Evolutionary conservation across 2,888 invertebrate genomes (phyloP), one percentile per base, ranked within the genome.

Genomic region (Tachystola acroxantha): DNA sequence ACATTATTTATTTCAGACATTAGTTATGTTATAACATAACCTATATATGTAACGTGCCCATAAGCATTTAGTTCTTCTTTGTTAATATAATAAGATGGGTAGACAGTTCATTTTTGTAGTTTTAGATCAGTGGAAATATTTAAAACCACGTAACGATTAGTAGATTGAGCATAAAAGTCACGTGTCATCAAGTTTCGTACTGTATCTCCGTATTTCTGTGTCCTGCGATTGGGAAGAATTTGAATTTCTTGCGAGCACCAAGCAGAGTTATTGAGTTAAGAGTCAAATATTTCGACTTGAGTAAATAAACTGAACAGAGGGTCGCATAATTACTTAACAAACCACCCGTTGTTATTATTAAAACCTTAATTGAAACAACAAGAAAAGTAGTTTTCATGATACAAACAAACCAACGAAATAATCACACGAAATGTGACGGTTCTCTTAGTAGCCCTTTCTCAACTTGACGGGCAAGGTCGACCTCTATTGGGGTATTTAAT

Each of bases 181-280:
- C n/a, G n/a, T n/a, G n/a, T n/a, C n/a, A n/a, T n/a, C n/a, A n/a
- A n/a, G n/a, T n/a, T n/a, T n/a, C n/a, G n/a, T n/a, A 16, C 16
- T 16, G 16, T 16, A 16, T 16, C 16, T 4, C 6, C 16, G 16
- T 16, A n/a, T n/a, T n/a, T n/a, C 6, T 16, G 16, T 16, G 6
- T 16, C 6, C 16, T 16, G n/a, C n/a, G n/a, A 16, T 16, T 3
- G 16, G 71, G 11, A 27, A 75, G 57, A 58, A 65, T 82, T 85
- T 81, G 72, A 80, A 82, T 80, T 76, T 75, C 73, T 76, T 70
- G 73, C 66, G 69, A 68, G 59, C 75, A 56, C 57, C 64, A 58
- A 58, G 53, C 48, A 46, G 49, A 49, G 53, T 72, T 74, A 80
- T 80, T 74, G 68, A 72, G 75, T 82, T 81, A 81, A 64, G 63